These are phyloP conservation scores for Microcebus griseorufus DNA, from an alignment of 2,113 vertebrate species.

Conservation along the genomic window DNA sequence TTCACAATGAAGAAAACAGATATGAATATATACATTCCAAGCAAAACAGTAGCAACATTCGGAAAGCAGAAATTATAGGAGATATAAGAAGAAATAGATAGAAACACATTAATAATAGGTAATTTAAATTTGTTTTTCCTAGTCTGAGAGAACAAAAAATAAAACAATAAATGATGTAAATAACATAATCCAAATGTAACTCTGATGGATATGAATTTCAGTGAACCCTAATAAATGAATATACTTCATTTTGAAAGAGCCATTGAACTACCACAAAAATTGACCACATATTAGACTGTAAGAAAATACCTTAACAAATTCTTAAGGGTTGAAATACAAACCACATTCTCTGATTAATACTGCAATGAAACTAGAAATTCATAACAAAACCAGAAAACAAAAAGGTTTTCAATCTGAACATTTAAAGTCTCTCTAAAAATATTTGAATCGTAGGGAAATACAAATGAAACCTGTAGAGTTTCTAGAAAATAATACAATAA, in stretches of 20 bases:
- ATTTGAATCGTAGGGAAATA: neutral
- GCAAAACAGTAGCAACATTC: neutral
- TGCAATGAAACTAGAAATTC: neutral
- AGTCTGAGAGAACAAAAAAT: conserved; percentile 34
- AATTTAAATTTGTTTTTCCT: neutral
- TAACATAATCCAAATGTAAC: conserved; percentile 27
- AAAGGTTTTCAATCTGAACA: conserved; percentile 32
- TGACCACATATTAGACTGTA: neutral
- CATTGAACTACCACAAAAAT: conserved; percentile 6
- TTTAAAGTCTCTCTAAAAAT: neutral
- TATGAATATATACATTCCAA: neutral
- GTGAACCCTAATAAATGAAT: neutral
- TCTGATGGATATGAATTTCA: conserved; percentile 28
- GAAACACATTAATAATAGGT: neutral
- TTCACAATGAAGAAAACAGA: conserved; percentile 2
- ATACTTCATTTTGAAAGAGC: conserved; percentile 14
- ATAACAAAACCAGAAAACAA: conserved; percentile 35
- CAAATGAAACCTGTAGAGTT: neutral
- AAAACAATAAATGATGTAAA: neutral
- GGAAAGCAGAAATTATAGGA: conserved; percentile 21
- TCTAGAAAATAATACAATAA: conserved; percentile 5
- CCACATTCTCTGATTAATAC: conserved; percentile 18
- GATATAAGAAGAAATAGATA: neutral
- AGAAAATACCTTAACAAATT: neutral
- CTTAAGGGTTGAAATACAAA: conserved; percentile 35